Conservation (phyloP, 2,113 vertebrate genomes). For the Capreolus pygargus region DNA sequence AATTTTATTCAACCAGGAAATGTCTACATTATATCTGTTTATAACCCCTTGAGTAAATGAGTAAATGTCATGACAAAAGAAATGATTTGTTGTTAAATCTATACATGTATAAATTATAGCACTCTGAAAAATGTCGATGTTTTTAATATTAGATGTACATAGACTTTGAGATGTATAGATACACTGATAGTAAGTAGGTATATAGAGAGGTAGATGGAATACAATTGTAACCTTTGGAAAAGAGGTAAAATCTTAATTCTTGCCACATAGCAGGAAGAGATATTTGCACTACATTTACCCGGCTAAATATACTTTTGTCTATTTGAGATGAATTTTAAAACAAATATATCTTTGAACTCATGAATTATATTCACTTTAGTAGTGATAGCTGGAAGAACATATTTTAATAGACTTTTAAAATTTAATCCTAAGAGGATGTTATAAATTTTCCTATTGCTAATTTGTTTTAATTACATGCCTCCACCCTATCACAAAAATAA, state of each 20-base stretch:
- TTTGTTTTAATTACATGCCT: neutral
- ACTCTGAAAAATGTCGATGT: neutral
- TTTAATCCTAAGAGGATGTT: neutral
- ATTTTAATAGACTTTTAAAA: neutral
- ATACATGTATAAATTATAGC: neutral
- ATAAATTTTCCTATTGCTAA: neutral
- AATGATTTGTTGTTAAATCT: neutral
- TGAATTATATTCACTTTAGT: neutral
- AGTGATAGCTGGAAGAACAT: neutral
- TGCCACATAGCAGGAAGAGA: neutral
- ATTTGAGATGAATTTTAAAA: slow-evolving; percentile 7
- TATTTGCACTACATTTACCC: neutral
- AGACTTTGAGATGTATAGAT: neutral
- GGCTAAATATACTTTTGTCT: neutral
- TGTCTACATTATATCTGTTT: neutral
- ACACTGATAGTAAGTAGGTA: neutral
- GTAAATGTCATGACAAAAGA: neutral
- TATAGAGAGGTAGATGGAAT: neutral
- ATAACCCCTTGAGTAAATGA: neutral
- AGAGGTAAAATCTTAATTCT: neutral
- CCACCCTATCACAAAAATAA: neutral
- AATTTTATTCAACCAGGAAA: neutral
- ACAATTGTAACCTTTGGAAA: neutral
- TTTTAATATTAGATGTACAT: neutral
- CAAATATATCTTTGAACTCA: neutral